Conservation (phyloP, 2,888 invertebrate species). For the Zonitis immaculata region DNA sequence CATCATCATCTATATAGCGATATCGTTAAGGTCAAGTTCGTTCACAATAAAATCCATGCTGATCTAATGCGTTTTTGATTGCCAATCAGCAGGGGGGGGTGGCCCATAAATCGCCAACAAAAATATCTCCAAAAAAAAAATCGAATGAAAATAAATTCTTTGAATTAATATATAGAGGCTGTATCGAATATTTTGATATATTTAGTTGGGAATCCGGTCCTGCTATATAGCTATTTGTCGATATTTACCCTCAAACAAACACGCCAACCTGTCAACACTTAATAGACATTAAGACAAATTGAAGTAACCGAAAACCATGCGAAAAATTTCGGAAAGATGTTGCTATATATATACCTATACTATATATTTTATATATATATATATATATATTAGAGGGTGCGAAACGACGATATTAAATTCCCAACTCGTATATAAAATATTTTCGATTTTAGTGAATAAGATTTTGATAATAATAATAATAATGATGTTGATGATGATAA, state of each 20-base stretch:
- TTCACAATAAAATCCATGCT: conserved; percentile 38
- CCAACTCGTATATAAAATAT: neutral
- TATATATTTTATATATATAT: neutral
- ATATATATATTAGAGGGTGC: conserved; percentile 36
- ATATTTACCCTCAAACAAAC: conserved; percentile 32
- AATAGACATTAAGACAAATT: conserved; percentile 44
- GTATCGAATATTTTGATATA: too few species aligned
- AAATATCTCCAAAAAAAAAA: neutral
- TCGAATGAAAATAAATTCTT: too few species aligned
- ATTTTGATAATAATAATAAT: neutral
- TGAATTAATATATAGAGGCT: too few species aligned
- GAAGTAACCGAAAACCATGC: conserved; percentile 39
- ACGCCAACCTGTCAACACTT: conserved; percentile 41
- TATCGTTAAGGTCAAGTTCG: conserved; percentile 40
- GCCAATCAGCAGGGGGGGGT: conserved; percentile 38
- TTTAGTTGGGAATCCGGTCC: too few species aligned
- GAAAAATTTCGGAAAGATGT: neutral
- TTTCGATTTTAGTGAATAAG: neutral
- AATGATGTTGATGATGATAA: neutral
- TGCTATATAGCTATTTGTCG: conserved; percentile 14
- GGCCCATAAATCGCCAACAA: too few species aligned
- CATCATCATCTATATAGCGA: conserved; percentile 33
- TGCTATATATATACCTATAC: neutral
- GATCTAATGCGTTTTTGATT: conserved; percentile 47
- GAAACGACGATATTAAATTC: conserved; percentile 22